Percentiles rank a stretch among this genome's conserved stretches.
Evolutionary conservation across 2,797 vertebrate species (phyloP).

Genomic region (Argya squamiceps): DNA sequence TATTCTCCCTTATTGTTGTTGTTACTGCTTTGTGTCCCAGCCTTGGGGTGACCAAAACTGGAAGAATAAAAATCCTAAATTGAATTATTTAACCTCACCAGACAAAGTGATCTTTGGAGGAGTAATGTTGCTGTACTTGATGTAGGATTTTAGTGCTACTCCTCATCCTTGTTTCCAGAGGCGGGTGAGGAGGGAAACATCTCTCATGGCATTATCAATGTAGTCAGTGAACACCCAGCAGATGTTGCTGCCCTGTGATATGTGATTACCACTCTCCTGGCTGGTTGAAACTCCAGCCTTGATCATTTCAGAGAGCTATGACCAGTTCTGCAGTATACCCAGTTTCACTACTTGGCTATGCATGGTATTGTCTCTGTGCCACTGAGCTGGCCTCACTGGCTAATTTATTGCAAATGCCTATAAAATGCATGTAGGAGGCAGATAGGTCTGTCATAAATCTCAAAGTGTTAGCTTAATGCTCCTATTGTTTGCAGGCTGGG

Average conservation of each 20-base stretch:
- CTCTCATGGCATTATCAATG: background rate
- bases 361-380: background rate
- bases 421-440: conserved; percentile 62
- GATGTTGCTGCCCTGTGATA: background rate
- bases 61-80: background rate
- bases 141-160: background rate
- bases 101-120: background rate
- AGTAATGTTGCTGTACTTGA: background rate
- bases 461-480: conserved; percentile 43
- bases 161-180: background rate
- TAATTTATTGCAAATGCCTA: conserved; percentile 70
- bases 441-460: conserved; percentile 68
- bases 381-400: conserved; percentile 11
- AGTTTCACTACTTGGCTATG: background rate
- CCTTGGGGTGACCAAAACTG: background rate
- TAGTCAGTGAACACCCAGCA: background rate
- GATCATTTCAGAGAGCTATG: background rate
- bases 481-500: conserved; percentile 32
- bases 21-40: background rate
- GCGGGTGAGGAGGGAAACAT: background rate
- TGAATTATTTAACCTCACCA: background rate
- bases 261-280: background rate
- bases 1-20: background rate
- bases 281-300: background rate
- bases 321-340: background rate